Percentiles rank a stretch among this genome's conserved stretches.
These are phyloP conservation scores for Phaedon cochleariae DNA, from an alignment of 2,888 invertebrate genomes.

Conservation along the genomic window DNA sequence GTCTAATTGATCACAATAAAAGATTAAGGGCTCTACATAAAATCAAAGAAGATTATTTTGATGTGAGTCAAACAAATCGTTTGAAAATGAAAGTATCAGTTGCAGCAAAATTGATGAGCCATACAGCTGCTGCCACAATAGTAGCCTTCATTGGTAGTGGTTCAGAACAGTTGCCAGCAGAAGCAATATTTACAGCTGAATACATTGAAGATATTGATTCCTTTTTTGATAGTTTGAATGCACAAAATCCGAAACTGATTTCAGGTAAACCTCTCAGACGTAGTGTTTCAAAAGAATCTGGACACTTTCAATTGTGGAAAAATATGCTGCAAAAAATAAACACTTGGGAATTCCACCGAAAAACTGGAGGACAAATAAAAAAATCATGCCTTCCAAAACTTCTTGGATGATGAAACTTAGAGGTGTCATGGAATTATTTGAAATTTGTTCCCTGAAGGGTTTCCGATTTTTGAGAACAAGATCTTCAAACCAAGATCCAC, in stretches of 20 bases:
- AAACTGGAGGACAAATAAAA: conserved; percentile 8
- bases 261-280: conserved; percentile 21
- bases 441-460: conserved; percentile 11
- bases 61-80: too few species aligned
- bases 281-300: conserved; percentile 21
- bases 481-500: conserved; percentile 20
- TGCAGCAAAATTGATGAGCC: conserved; percentile 5
- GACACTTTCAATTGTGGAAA: conserved; percentile 4
- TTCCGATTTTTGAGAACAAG: conserved; percentile 14
- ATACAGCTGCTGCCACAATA: conserved; percentile 8
- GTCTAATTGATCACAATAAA: neutral
- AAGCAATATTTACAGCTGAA: conserved; percentile 27
- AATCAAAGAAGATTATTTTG: too few species aligned
- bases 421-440: conserved; percentile 8
- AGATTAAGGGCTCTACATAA: too few species aligned
- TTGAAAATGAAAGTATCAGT: too few species aligned
- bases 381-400: conserved; percentile 29
- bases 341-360: conserved; percentile 24
- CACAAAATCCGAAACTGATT: conserved; percentile 17
- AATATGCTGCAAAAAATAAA: conserved; percentile 20
- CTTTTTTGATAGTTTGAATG: conserved; percentile 33
- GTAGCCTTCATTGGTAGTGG: conserved; percentile 1
- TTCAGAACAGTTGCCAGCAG: neutral
- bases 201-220: conserved; percentile 31
- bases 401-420: conserved; percentile 27